phyloP scores from a whole-genome alignment of 2,888 invertebrate species.

The Ditylenchus weischeri region DNA sequence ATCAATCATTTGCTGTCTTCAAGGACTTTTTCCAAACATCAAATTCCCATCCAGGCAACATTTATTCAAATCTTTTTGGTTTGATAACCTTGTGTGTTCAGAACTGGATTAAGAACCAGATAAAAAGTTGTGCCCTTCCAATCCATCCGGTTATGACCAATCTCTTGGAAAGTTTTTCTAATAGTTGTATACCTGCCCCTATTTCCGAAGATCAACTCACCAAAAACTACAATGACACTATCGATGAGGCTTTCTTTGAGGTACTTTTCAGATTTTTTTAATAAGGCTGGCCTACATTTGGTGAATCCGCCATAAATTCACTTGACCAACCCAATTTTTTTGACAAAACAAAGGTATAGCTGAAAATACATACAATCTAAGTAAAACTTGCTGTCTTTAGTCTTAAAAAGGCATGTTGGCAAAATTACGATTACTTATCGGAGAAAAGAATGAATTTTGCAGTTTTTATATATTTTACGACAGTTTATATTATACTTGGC shows the following conservation, averaged over 20 bases:
- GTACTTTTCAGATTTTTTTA: no score
- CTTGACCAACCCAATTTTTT: no score
- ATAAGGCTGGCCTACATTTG: no score
- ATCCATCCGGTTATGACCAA: slow-evolving; percentile 37
- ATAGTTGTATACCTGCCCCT: slow-evolving; percentile 30
- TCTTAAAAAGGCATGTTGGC: no score
- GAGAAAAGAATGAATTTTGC: no score
- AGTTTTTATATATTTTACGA: no score
- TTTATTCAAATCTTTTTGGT: neutral
- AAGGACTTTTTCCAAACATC: slow-evolving; percentile 31
- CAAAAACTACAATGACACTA: slow-evolving; percentile 27
- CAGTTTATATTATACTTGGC: no score
- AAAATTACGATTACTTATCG: no score
- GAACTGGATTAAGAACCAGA: slow-evolving; percentile 38
- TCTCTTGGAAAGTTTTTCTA: slow-evolving; percentile 34
- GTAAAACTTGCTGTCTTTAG: no score
- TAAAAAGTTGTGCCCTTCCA: slow-evolving; percentile 33
- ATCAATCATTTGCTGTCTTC: slow-evolving; percentile 34
- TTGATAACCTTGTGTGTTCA: slow-evolving; percentile 18
- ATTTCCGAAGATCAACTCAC: slow-evolving; percentile 10
- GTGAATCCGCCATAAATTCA: no score
- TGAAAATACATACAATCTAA: no score
- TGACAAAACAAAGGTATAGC: no score
- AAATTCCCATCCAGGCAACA: slow-evolving; percentile 29
- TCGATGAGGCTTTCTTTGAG: slow-evolving; percentile 35